phyloP scores from a whole-genome alignment of 2,888 invertebrate species.

The Oxyscelio sp. region DNA sequence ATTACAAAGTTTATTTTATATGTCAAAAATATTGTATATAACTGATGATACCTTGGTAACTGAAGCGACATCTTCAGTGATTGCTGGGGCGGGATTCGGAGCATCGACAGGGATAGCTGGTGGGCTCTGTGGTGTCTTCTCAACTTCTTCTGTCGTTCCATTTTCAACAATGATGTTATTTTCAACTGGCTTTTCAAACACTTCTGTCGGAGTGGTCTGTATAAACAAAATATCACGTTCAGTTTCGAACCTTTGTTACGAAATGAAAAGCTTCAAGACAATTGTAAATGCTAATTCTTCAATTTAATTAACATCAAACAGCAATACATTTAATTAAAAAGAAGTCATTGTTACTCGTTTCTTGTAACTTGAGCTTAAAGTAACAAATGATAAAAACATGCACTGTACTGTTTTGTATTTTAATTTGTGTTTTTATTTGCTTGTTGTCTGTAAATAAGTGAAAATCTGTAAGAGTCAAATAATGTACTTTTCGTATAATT shows the following conservation, averaged over 20 bases:
- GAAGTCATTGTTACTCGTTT: too few species aligned
- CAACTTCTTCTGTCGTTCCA: slow-evolving; percentile 82
- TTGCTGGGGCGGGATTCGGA: slow-evolving; percentile 84
- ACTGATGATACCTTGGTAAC: slow-evolving; percentile 88
- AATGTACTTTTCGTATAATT: not conserved
- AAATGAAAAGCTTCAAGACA: not conserved
- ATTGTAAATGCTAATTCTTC: not conserved
- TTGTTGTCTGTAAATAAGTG: not conserved
- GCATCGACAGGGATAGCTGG: slow-evolving; percentile 83
- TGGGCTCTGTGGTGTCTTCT: slow-evolving; percentile 83
- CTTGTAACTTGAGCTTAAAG: too few species aligned
- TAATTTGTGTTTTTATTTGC: too few species aligned
- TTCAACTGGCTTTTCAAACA: slow-evolving; percentile 82
- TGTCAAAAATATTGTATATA: too few species aligned
- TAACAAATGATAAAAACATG: too few species aligned
- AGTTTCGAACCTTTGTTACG: not conserved
- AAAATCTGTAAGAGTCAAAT: not conserved
- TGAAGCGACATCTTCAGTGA: slow-evolving; percentile 87
- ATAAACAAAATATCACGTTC: slow-evolving; percentile 55
- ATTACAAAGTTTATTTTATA: too few species aligned
- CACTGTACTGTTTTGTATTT: too few species aligned
- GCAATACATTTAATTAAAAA: too few species aligned
- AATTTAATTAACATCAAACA: not conserved
- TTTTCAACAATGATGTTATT: slow-evolving; percentile 79
- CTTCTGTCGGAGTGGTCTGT: slow-evolving; percentile 82